Evolutionary conservation across 2,888 invertebrate species (phyloP), one percentile per base, ranked within the genome.

Genomic region (Sphecodes monilicornis): DNA sequence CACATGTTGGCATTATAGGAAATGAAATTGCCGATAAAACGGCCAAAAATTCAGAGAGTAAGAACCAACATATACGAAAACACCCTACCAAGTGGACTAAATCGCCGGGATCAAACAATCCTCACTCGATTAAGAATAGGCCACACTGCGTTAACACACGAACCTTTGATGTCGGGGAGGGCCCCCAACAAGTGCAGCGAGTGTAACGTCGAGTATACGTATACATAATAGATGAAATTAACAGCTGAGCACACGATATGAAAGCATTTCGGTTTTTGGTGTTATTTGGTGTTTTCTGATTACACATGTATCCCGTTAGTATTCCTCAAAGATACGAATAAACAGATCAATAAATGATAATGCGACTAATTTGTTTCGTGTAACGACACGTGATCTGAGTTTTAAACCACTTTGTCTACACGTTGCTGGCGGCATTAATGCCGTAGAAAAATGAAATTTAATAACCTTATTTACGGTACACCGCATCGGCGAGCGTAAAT

Each of bases 381-480:
- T 22, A 36, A 4, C 66, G 36, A 36, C 36, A 2, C 66, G 66
- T 22, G 66, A 66, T 66, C 66, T 66, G 66, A 66, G 22, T 66
- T 66, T 66, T 36, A 66, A 66, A 66, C 36, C 36, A n/a, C 10
- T 43, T 13, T 32, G 54, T 18, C 60, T 18, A 11, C 32, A 16
- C 41, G 71, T 32, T 11, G 43, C 60, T 3, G 16, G 16, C 10
- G 36, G 22, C n/a, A 36, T 60, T 46, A 13, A 72, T 60, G 41
- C 22, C 18, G 8, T n/a, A 50, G 29, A 26, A n/a, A 46, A 29
- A 41, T 66, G 36, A 50, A 50, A 36, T 74, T 78, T 78, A 66
- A 74, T 78, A 78, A 50, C 74, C 50, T 78, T 78, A 78, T 78
- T 78, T 78, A 78, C 36, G 60, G 72, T 66, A 74, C 66, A 46